Evolutionary conservation across 2,113 vertebrate genomes (phyloP).

Genomic region (Ceratotherium simum): DNA sequence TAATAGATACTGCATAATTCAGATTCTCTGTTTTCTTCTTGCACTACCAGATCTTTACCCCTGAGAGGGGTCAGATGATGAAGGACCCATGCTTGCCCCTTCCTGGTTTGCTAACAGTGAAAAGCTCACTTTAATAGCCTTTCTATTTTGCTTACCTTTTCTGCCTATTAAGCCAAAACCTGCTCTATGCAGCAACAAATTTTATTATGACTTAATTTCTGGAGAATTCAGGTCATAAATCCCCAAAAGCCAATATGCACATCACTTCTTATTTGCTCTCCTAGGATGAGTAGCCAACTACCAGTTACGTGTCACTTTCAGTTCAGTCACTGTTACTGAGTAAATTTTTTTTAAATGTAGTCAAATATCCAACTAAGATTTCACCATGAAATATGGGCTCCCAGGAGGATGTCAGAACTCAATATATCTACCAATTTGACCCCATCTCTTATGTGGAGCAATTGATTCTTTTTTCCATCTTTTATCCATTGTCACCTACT

Average conservation of each 20-base stretch:
- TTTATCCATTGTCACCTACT: not conserved
- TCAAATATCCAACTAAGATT: conserved; percentile 20
- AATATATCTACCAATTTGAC: conserved; percentile 25
- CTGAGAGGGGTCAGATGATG: not conserved
- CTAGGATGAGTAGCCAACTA: not conserved
- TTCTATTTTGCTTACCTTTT: not conserved
- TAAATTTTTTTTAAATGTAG: conserved; percentile 57
- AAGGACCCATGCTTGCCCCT: not conserved
- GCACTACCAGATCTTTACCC: not conserved
- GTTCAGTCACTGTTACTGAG: not conserved
- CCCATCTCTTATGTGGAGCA: conserved; percentile 22
- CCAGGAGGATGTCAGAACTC: conserved; percentile 43
- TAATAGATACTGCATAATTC: not conserved
- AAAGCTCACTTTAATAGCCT: not conserved
- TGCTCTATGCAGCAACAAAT: not conserved
- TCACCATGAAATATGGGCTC: conserved; percentile 67
- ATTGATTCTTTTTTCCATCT: conserved; percentile 10
- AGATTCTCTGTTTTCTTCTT: not conserved
- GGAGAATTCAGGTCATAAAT: not conserved
- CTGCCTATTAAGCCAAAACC: not conserved
- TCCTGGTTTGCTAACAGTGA: not conserved
- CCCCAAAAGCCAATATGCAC: not conserved
- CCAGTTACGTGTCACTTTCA: not conserved
- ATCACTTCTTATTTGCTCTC: not conserved
- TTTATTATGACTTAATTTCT: not conserved